These are phyloP conservation scores for Sorex fumeus DNA, from an alignment of 2,113 vertebrate genomes.

Conservation along the genomic window DNA sequence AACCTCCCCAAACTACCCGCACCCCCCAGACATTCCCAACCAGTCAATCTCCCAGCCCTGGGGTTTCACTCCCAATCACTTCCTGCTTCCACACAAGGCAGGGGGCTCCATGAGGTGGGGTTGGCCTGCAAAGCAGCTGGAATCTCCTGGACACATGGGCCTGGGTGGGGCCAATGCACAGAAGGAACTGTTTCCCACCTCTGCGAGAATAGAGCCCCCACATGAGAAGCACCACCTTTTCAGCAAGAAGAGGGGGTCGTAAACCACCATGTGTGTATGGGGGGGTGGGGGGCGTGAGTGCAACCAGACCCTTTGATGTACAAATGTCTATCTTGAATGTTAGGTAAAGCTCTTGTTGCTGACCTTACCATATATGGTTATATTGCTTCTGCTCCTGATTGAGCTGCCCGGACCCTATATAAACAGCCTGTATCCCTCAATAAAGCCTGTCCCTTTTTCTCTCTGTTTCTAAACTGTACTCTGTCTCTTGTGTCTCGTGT, in stretches of 20 bases:
- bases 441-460: too few species aligned
- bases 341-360: too few species aligned
- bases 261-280: neutral
- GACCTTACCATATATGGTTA: too few species aligned
- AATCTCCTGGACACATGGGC: neutral
- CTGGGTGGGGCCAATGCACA: neutral
- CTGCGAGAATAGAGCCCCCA: neutral
- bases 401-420: too few species aligned
- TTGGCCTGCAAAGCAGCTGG: neutral
- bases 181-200: neutral
- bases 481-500: too few species aligned
- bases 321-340: too few species aligned
- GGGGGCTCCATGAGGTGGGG: neutral
- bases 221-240: neutral
- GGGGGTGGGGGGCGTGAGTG: neutral
- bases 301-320: too few species aligned
- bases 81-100: too few species aligned
- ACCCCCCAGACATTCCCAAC: neutral
- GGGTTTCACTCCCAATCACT: neutral
- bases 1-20: neutral
- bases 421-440: too few species aligned
- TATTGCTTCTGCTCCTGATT: too few species aligned
- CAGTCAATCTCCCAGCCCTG: neutral
- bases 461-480: too few species aligned
- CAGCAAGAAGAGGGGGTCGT: neutral